Base-by-base conservation (phyloP, 1,140 invertebrate species). In the Fopius arisanus region DNA sequence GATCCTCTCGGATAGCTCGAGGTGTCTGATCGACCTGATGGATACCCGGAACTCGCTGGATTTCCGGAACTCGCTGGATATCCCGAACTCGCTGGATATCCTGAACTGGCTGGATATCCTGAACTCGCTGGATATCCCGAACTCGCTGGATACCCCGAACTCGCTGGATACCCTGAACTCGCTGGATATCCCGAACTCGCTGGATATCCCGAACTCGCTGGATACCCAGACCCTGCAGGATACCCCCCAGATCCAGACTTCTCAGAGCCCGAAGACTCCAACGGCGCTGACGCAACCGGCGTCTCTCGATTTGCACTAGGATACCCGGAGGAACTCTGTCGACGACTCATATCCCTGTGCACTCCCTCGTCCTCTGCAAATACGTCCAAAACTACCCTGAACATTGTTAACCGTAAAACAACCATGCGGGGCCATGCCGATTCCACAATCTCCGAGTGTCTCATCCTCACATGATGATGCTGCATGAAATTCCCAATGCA, bases 361-460 rank as follows among this genome's bases (percentile, higher is more conserved):
- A 81, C 80, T 0, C 59, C 78, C 23, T 79, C 70, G 72, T 78
- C 67, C 10, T 86, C 86, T 87, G 85, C 67, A 81, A 86, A 86
- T 79, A 88, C 80, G 79, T 83, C 67, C 72, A 77, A 76, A 31
- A 54, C 68, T 71, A 48, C 16, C 28, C 43, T 54, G 16, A 67
- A 73, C 28, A 51, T 54, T 63, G 65, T 70, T 67, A 67, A 51
- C 23, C 16, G 71, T 41, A 67, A 16, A 43, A 31, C 70, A 43
- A 68, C 37, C 74, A 68, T 65, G 71, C 59, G 75, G 68, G 69
- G 31, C 16, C 80, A 81, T 82, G 78, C 78, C 21, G 71, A 78
- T 75, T 75, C 75, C 75, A 79, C 81, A 74, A 67, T 69, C 7
- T 59, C 59, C 10, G 29, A 12, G 69, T 66, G 59, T 48, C 67